Evolutionary conservation across 2,888 invertebrate genomes (phyloP).

Genomic region (Ichneumoninae sp.): DNA sequence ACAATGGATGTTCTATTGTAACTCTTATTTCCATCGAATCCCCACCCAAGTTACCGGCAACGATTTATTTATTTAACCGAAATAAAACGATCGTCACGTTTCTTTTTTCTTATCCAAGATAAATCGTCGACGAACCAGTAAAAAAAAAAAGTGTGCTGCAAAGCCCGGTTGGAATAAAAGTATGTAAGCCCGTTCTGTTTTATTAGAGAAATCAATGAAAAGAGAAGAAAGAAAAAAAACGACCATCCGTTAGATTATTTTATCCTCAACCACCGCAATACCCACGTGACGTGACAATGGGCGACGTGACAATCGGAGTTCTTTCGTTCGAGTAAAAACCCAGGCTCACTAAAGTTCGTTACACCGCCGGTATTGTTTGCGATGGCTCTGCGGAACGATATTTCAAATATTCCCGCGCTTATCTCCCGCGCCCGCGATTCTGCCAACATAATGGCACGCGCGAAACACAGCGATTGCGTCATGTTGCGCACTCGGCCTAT

Average conservation of each 20-base stretch:
- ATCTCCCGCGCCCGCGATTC: constrained; percentile 63
- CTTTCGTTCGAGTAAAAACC: too few relatives aligned
- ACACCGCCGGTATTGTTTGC: not conserved
- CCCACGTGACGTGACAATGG: not conserved
- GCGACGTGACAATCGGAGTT: not conserved
- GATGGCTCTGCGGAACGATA: constrained; percentile 9
- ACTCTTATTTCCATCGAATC: constrained; percentile 15
- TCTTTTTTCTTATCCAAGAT: constrained; percentile 7
- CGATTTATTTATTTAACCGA: constrained; percentile 17
- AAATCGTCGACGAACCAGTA: constrained; percentile 33
- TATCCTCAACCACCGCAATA: constrained; percentile 9
- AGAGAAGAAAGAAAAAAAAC: constrained; percentile 22
- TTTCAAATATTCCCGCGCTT: constrained; percentile 72
- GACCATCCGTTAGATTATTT: not conserved
- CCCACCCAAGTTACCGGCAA: constrained; percentile 3
- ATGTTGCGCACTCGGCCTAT: constrained; percentile 78
- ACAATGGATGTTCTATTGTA: constrained; percentile 21
- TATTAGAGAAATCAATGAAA: constrained; percentile 40
- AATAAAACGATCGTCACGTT: not conserved
- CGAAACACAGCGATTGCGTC: constrained; percentile 74
- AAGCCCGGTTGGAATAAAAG: constrained; percentile 60
- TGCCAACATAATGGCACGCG: constrained; percentile 71
- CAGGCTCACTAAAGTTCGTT: not conserved
- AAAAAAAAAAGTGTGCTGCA: constrained; percentile 32
- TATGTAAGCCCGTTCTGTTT: constrained; percentile 59